phyloP scores from a whole-genome alignment of 2,888 invertebrate genomes.

The Hetaerina titia region DNA sequence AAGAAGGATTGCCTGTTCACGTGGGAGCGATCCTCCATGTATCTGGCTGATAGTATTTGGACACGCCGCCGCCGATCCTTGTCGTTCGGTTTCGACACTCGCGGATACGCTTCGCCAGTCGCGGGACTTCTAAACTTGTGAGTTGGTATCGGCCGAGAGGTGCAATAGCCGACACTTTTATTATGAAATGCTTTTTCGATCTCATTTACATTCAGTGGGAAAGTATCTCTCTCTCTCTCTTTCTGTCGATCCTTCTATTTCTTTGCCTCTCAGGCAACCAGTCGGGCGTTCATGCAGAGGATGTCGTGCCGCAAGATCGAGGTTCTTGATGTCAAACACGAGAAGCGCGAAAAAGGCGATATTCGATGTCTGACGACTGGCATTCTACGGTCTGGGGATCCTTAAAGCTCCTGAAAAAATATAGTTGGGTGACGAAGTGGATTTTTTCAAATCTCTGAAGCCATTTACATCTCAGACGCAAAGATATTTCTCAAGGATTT shows the following conservation, averaged over 20 bases:
- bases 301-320: slow-evolving; percentile 32
- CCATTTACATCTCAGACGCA: too few relatives aligned
- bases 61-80: slow-evolving; percentile 40
- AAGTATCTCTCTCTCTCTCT: slow-evolving; percentile 19
- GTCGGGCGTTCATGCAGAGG: slow-evolving; percentile 5
- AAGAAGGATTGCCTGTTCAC: slow-evolving; percentile 18
- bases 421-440: too few relatives aligned
- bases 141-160: background rate
- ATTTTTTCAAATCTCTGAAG: too few relatives aligned
- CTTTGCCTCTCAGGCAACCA: background rate
- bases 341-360: background rate
- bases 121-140: slow-evolving; percentile 40
- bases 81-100: slow-evolving; percentile 38
- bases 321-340: slow-evolving; percentile 27
- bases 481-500: too few relatives aligned
- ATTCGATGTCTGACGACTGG: background rate
- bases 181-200: slow-evolving; percentile 57
- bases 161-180: slow-evolving; percentile 62
- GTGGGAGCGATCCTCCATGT: background rate
- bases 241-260: background rate
- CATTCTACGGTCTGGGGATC: background rate
- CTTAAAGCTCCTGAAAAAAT: background rate
- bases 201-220: slow-evolving; percentile 62
- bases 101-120: slow-evolving; percentile 34
- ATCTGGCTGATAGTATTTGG: slow-evolving; percentile 29